Percentiles rank a stretch among this genome's conserved stretches.
These are phyloP conservation scores for Pantelozetes paolii DNA, from an alignment of 2,888 invertebrate genomes.

Conservation along the genomic window DNA sequence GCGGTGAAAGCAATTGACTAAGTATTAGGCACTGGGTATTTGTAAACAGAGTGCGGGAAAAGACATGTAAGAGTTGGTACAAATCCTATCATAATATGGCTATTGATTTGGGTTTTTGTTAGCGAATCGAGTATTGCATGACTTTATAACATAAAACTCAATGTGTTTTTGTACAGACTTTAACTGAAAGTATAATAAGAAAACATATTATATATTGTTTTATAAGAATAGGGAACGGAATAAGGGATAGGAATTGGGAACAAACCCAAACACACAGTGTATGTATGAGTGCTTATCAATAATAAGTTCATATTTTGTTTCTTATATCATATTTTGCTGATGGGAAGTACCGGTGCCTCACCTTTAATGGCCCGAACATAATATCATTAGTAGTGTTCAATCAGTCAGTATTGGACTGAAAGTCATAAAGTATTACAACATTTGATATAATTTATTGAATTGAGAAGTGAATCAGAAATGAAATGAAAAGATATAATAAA, in stretches of 20 bases:
- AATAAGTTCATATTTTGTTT: background rate
- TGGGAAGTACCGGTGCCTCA: conserved; percentile 17
- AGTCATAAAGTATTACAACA: background rate
- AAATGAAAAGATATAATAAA: no score
- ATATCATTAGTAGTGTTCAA: background rate
- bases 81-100: background rate
- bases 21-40: background rate
- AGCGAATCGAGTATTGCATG: background rate
- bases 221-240: background rate
- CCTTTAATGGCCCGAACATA: conserved; percentile 23
- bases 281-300: background rate
- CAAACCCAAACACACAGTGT: background rate
- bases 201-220: background rate
- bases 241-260: background rate
- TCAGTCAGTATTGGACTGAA: background rate
- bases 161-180: background rate
- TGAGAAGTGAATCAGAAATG: background rate
- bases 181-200: background rate
- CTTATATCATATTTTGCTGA: background rate
- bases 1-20: background rate
- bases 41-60: background rate
- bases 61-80: background rate
- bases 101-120: background rate
- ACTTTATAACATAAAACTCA: conserved; percentile 24
- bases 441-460: background rate